Evolutionary conservation across 2,797 vertebrate genomes (phyloP).

Genomic region (Cuniculus paca): DNA sequence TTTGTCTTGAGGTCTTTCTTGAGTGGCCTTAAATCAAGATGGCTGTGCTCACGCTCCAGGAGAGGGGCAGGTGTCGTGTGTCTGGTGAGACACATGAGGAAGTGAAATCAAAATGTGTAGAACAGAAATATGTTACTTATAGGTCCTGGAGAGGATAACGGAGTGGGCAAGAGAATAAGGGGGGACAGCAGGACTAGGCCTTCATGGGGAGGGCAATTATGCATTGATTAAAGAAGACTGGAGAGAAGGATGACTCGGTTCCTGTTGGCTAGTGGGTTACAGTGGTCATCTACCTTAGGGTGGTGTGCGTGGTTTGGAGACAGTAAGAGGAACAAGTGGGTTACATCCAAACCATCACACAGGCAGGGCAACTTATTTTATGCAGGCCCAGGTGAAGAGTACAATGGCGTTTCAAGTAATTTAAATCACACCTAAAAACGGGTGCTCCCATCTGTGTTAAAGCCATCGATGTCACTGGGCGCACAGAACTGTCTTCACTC

Average conservation of each 20-base stretch:
- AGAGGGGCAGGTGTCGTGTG: neutral
- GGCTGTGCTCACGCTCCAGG: neutral
- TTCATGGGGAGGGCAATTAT: neutral
- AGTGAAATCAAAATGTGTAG: neutral
- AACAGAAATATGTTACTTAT: neutral
- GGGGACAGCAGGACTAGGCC: neutral
- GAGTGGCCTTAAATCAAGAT: neutral
- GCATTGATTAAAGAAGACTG: neutral
- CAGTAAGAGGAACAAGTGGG: neutral
- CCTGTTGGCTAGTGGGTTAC: neutral
- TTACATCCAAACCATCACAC: neutral
- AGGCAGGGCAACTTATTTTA: neutral
- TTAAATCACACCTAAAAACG: neutral
- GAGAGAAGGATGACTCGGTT: neutral
- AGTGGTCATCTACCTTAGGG: neutral
- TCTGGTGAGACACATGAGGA: neutral
- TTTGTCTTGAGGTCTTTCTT: neutral
- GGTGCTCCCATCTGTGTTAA: neutral
- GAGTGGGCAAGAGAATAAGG: no score
- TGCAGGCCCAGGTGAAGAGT: neutral
- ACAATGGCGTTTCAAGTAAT: neutral
- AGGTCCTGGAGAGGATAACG: neutral
- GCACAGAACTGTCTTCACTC: neutral
- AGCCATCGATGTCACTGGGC: neutral
- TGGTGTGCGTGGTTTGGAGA: neutral